A percentile compares a stretch with the other conserved stretches of the same genome.
These are phyloP conservation scores for Nesometra sesokonis DNA, from an alignment of 35 echinoderm and acorn worm genomes.

Conservation along the genomic window DNA sequence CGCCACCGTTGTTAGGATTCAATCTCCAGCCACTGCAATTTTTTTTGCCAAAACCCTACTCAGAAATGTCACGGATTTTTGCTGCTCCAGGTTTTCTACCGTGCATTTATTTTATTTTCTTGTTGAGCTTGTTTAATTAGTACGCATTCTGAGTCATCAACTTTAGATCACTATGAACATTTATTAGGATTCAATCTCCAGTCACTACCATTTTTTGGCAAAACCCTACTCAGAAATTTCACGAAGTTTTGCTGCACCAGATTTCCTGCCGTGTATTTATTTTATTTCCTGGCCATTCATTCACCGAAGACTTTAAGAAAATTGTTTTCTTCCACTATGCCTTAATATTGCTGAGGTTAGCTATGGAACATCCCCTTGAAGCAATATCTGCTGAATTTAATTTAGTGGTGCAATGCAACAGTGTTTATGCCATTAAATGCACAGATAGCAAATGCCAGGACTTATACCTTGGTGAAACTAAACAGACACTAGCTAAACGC, in stretches of 20 bases:
- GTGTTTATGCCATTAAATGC: too few species aligned
- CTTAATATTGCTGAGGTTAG: not conserved
- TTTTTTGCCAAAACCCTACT: too few species aligned
- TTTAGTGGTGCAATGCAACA: too few species aligned
- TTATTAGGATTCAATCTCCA: slow-evolving; percentile 9
- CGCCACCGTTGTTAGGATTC: not conserved
- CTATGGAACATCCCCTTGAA: not conserved
- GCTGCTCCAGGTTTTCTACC: not conserved
- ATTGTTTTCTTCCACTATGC: slow-evolving; percentile 15
- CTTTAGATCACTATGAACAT: slow-evolving; percentile 14
- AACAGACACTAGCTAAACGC: too few species aligned
- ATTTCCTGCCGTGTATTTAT: not conserved
- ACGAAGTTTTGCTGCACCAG: not conserved
- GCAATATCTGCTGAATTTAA: too few species aligned
- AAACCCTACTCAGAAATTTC: not conserved
- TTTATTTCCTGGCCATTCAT: slow-evolving; percentile 6
- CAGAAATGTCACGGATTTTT: not conserved
- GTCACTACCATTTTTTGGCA: not conserved
- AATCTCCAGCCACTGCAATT: not conserved
- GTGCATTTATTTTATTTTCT: not conserved
- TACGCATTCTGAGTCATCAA: not conserved
- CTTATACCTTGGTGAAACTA: too few species aligned
- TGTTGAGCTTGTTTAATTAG: slow-evolving; percentile 17
- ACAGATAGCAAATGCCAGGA: too few species aligned
- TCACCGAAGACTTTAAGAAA: not conserved